Percentiles rank a stretch among this genome's conserved stretches.
Evolutionary conservation across 53 echinoderm and acorn worm genomes (phyloP).

Genomic region (Crossaster papposus): DNA sequence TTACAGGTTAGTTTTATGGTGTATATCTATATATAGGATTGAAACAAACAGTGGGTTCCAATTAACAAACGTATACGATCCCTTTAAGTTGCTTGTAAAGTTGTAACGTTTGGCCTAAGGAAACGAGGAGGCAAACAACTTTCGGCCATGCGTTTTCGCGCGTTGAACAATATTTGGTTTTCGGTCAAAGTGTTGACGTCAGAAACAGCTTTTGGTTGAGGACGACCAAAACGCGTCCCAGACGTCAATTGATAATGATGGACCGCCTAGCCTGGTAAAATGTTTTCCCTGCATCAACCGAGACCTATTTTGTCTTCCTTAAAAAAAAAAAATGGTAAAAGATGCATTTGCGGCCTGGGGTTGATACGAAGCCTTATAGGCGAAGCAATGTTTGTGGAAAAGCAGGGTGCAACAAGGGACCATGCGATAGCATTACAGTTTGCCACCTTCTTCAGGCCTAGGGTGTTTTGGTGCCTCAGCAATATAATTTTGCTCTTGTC

Average conservation of each 20-base stretch:
- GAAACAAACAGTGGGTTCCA: too few relatives aligned
- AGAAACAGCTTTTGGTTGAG: too few relatives aligned
- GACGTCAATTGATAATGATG: neutral
- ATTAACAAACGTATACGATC: too few relatives aligned
- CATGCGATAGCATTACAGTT: constrained; percentile 51
- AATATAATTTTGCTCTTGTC: neutral
- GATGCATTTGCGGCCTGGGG: neutral
- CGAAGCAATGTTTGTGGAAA: constrained; percentile 49
- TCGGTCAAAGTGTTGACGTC: too few relatives aligned
- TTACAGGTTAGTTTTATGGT: too few relatives aligned
- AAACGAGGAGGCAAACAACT: too few relatives aligned
- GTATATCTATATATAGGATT: too few relatives aligned
- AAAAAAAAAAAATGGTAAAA: neutral
- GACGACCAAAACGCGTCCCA: too few relatives aligned
- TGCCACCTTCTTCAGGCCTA: constrained; percentile 46
- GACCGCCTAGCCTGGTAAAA: constrained; percentile 1
- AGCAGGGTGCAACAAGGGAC: constrained; percentile 56
- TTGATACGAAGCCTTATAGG: neutral
- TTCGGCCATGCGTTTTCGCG: too few relatives aligned
- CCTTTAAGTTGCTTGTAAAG: too few relatives aligned
- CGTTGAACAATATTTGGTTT: too few relatives aligned
- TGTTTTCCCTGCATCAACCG: neutral
- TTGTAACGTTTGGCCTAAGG: too few relatives aligned
- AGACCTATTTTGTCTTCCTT: neutral
- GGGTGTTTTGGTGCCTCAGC: constrained; percentile 39